A percentile compares a stretch with the other conserved stretches of the same genome.
Evolutionary conservation across 2,113 vertebrate species (phyloP).

Genomic region (Leucosticte australis): DNA sequence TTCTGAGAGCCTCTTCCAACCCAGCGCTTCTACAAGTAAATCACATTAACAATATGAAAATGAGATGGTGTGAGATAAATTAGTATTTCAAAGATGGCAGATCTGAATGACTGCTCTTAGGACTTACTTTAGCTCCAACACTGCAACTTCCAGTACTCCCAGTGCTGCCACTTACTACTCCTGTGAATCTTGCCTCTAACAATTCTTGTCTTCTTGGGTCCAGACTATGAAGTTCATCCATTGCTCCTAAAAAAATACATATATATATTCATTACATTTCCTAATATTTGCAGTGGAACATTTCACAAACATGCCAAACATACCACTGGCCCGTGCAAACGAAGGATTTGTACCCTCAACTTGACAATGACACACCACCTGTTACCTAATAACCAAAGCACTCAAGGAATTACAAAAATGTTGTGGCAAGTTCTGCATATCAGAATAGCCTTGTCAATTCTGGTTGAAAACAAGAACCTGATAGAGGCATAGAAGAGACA

Average conservation of each 20-base stretch:
- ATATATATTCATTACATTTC: not conserved
- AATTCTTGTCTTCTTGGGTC: slow-evolving; percentile 98
- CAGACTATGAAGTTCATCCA: slow-evolving; percentile 99
- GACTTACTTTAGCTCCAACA: slow-evolving; percentile 94
- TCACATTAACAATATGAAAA: not conserved
- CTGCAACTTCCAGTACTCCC: slow-evolving; percentile 96
- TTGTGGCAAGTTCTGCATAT: not conserved
- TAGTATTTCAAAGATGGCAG: not conserved
- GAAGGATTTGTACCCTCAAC: not conserved
- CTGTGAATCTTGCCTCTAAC: slow-evolving; percentile 96
- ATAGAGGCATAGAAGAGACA: not conserved
- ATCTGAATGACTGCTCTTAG: not conserved
- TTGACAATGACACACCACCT: not conserved
- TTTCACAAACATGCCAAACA: not conserved
- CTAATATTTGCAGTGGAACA: not conserved
- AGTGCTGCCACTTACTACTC: slow-evolving; percentile 93
- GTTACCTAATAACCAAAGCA: not conserved
- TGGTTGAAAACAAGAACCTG: not conserved
- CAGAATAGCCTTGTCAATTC: not conserved
- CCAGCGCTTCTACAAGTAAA: not conserved
- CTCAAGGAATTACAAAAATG: not conserved
- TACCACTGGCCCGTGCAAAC: not conserved
- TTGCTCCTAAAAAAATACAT: slow-evolving; percentile 81
- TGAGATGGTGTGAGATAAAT: not conserved
- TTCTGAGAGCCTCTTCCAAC: not conserved